These are phyloP conservation scores for Saturnia pavonia DNA, from an alignment of 2,888 invertebrate genomes.

Conservation along the genomic window DNA sequence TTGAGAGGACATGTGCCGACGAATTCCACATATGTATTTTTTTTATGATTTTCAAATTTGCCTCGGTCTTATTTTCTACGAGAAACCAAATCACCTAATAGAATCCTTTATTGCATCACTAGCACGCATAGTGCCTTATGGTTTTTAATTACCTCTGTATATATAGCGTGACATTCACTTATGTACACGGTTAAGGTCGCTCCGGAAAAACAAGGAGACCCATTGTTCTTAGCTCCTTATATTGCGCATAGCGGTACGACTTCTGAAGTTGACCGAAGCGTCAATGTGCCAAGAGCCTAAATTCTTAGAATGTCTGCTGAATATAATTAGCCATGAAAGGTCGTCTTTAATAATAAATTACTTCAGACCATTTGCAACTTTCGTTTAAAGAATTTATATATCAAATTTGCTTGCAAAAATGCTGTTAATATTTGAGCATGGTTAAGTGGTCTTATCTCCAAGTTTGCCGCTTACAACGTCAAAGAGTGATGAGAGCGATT, in stretches of 20 bases:
- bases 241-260: conserved; percentile 70
- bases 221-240: conserved; percentile 75
- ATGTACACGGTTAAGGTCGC: conserved; percentile 63
- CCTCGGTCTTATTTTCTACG: background rate
- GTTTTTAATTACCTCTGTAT: conserved; percentile 73
- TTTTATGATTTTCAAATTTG: background rate
- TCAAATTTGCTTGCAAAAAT: conserved; percentile 26
- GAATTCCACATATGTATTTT: background rate
- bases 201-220: conserved; percentile 65
- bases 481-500: conserved; percentile 71
- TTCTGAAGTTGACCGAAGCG: conserved; percentile 55
- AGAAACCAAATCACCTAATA: conserved; percentile 33
- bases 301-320: conserved; percentile 72
- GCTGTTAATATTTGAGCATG: conserved; percentile 37
- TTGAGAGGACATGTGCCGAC: background rate
- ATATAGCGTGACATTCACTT: conserved; percentile 70
- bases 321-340: conserved; percentile 64
- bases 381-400: conserved; percentile 21
- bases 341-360: conserved; percentile 53
- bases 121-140: conserved; percentile 48
- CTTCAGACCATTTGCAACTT: conserved; percentile 30
- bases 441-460: conserved; percentile 63
- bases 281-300: conserved; percentile 54
- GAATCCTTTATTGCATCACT: conserved; percentile 53
- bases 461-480: conserved; percentile 51